Evolutionary conservation across 2,113 vertebrate genomes (phyloP), one percentile per base, ranked within the genome.

Genomic region (Chloroceryle aenea): DNA sequence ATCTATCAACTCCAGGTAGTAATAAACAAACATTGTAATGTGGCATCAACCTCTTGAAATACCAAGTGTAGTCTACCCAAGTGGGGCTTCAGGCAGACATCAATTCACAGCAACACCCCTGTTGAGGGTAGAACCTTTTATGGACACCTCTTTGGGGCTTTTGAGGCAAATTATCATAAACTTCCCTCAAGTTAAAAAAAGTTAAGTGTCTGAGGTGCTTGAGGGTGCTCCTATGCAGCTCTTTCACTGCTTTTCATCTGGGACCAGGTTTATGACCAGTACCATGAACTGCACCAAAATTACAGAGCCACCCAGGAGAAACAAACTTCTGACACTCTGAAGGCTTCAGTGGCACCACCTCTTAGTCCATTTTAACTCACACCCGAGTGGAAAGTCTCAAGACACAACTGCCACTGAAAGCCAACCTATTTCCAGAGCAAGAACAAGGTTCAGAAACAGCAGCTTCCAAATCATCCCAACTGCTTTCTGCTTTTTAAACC

Each of bases 81-180:
- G 16, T 2, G 5, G 45, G 47, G 40, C 74, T 42, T 34, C 21
- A n/a, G 62, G 22, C 27, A 55, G 61, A 32, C 38, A 19, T 0
- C 4, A 1, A 8, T 7, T 7, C 30, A 2, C 30, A 14, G 36
- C 56, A 14, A 4, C 0, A 1, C 2, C 72, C 45, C 22, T n/a
- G 9, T 7, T 29, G 43, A 4, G 36, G 22, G 11, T 3, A 36
- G 20, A 25, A 0, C 29, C 40, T 27, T 6, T 2, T 0, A 8
- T 0, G 3, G 7, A 20, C 25, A 1, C 26, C 40, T 23, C 9
- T 4, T 7, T 10, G 18, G 26, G 6, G n/a, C 22, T 76, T 55
- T 42, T 8, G 5, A 48, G 32, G 15, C 20, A 25, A 80, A 32
- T 6, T 3, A 4, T 3, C n/a, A 9, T 2, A 6, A 68, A 25